Evolutionary conservation across 2,888 invertebrate species (phyloP).

Genomic region (Latrodectus hesperus): DNA sequence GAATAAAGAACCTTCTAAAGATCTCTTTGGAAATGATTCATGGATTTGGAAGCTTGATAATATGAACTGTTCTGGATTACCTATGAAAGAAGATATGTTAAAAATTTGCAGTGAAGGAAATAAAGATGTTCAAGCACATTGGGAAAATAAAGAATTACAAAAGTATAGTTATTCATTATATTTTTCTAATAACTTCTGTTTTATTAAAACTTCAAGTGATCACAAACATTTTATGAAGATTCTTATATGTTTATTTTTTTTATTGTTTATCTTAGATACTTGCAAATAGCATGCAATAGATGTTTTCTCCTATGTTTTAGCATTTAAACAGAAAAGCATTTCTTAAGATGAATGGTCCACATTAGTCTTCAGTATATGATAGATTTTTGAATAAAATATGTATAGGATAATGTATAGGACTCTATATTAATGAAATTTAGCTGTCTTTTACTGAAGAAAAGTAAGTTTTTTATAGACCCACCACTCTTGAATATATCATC

Average conservation of each 20-base stretch:
- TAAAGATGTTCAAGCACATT: conserved; percentile 26
- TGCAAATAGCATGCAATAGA: neutral
- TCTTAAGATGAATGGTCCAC: no score
- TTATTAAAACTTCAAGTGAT: neutral
- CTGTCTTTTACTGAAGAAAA: no score
- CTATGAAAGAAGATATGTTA: conserved; percentile 17
- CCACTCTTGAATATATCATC: no score
- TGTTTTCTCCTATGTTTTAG: neutral
- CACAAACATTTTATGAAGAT: neutral
- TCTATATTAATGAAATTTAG: no score
- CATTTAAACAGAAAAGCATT: no score
- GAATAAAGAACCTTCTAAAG: conserved; percentile 36
- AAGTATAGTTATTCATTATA: conserved; percentile 23
- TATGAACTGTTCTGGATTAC: conserved; percentile 54
- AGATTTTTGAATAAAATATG: no score
- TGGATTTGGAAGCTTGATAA: conserved; percentile 60
- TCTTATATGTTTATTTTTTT: neutral
- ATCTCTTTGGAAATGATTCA: conserved; percentile 38
- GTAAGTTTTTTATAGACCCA: no score
- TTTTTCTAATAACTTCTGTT: neutral
- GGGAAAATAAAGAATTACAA: conserved; percentile 51
- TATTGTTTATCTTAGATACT: neutral
- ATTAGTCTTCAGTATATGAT: no score
- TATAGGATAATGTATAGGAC: no score
- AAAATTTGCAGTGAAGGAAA: conserved; percentile 21